A percentile compares a stretch with the other conserved stretches of the same genome.
Conservation (phyloP, 2,888 invertebrate genomes). For the Orthonevra nobilis region DNA sequence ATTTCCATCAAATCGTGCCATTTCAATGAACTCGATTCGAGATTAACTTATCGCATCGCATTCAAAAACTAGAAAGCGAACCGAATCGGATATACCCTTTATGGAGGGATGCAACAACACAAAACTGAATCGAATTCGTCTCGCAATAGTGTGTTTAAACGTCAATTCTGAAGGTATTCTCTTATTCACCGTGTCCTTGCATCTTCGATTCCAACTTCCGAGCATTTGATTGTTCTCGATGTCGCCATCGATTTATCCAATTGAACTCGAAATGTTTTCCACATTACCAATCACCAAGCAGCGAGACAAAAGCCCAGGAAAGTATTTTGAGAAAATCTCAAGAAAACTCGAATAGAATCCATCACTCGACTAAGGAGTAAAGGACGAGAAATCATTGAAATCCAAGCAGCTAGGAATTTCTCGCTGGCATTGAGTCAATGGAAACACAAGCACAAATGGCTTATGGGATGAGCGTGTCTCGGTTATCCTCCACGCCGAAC, state of each 20-base stretch:
- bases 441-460: no score
- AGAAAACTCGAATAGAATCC: slow-evolving; percentile 16
- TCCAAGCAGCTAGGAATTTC: slow-evolving; percentile 12
- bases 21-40: slow-evolving; percentile 44
- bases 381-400: slow-evolving; percentile 27
- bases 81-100: slow-evolving; percentile 25
- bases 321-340: neutral
- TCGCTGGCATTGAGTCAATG: no score
- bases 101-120: slow-evolving; percentile 27
- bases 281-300: slow-evolving; percentile 15
- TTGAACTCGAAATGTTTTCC: slow-evolving; percentile 43
- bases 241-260: slow-evolving; percentile 60
- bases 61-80: slow-evolving; percentile 45
- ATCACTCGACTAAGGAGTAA: slow-evolving; percentile 19
- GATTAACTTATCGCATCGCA: slow-evolving; percentile 52
- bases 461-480: no score
- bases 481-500: no score
- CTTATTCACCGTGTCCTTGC: neutral
- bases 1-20: no score
- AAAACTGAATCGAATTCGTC: slow-evolving; percentile 31
- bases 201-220: neutral
- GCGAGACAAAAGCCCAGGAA: neutral
- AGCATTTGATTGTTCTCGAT: slow-evolving; percentile 49
- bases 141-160: slow-evolving; percentile 18
- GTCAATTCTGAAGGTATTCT: slow-evolving; percentile 5